Evolutionary conservation across 2,113 vertebrate genomes (phyloP).

Genomic region (Ceyx cyanopectus): DNA sequence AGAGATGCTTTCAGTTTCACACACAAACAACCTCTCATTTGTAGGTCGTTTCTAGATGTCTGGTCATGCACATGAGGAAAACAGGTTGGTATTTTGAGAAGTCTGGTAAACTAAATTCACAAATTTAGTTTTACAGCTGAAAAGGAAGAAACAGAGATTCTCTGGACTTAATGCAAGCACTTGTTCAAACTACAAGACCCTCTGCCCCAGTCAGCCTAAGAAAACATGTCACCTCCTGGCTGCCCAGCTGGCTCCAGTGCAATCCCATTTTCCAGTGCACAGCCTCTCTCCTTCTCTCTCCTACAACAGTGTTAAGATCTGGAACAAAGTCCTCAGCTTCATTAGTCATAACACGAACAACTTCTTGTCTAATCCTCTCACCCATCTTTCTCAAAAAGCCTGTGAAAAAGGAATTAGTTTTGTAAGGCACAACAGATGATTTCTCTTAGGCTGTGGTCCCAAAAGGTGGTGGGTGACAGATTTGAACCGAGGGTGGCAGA

Average conservation of each 20-base stretch:
- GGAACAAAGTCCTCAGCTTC: background rate
- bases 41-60: background rate
- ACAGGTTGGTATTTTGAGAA: background rate
- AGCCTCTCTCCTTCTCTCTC: background rate
- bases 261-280: background rate
- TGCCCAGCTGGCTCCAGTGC: background rate
- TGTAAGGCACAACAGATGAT: background rate
- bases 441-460: background rate
- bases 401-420: constrained; percentile 2
- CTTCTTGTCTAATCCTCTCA: background rate
- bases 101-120: background rate
- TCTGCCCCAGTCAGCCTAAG: fast-evolving
- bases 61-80: background rate
- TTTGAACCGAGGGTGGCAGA: background rate
- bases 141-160: background rate
- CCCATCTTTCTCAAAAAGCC: constrained; percentile 28
- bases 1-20: background rate
- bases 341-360: constrained; percentile 12
- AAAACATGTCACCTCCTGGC: background rate
- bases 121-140: background rate
- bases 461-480: background rate
- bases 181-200: background rate
- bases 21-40: background rate
- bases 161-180: background rate
- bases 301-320: background rate